These are phyloP conservation scores for Euborellia annulipes DNA, from an alignment of 1,140 invertebrate species.

Conservation along the genomic window DNA sequence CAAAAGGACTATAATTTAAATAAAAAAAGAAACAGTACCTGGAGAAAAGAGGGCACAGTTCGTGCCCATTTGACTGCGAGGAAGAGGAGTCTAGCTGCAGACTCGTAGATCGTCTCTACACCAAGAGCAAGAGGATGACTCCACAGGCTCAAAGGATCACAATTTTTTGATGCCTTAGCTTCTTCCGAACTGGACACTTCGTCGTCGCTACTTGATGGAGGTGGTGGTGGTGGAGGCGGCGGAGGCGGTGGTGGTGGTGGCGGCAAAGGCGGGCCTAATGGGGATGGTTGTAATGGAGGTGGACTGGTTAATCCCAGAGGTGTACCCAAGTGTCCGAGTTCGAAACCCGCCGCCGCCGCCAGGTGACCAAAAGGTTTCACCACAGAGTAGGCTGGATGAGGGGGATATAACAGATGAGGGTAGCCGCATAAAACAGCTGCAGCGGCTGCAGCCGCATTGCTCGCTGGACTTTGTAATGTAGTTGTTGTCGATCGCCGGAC, in stretches of 20 bases:
- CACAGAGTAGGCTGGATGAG: constrained; percentile 12
- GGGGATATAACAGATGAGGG: constrained; percentile 23
- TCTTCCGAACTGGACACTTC: constrained; percentile 60
- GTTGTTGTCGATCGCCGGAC: constrained; percentile 3
- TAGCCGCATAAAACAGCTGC: constrained; percentile 24
- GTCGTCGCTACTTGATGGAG: constrained; percentile 30
- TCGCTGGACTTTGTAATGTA: constrained; percentile 5
- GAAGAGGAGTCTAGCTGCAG: constrained; percentile 60
- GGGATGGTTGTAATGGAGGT: background rate
- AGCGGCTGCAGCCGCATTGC: constrained; percentile 22
- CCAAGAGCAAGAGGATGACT: no score
- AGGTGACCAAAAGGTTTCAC: no score
- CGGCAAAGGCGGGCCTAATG: background rate
- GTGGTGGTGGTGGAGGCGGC: constrained; percentile 4
- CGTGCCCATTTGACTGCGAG: constrained; percentile 60
- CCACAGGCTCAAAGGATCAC: constrained; percentile 5
- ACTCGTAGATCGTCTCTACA: constrained; percentile 49
- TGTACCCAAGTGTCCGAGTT: no score
- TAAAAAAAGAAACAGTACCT: no score
- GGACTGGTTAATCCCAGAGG: no score
- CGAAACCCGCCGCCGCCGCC: no score
- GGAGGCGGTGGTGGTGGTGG: constrained; percentile 1
- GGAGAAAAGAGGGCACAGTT: constrained; percentile 54
- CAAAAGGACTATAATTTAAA: no score
- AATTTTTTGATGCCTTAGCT: constrained; percentile 24